These are phyloP conservation scores for Subacronicta megacephala DNA, from an alignment of 2,888 invertebrate genomes.

Conservation along the genomic window DNA sequence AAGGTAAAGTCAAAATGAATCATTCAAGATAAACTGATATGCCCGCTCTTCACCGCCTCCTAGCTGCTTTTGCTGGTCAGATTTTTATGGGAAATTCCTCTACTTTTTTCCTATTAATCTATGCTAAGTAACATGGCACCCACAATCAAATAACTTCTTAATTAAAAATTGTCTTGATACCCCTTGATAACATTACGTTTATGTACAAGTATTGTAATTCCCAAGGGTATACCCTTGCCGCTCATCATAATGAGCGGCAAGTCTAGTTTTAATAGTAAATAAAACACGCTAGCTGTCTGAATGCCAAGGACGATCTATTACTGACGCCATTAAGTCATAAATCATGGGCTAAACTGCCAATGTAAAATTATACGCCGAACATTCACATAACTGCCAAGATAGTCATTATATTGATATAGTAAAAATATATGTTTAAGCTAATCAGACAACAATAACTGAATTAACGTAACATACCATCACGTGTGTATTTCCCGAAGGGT, in stretches of 20 bases:
- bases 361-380: constrained; percentile 37
- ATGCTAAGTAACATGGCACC: too few relatives aligned
- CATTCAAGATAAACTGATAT: too few relatives aligned
- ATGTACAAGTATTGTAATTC: background rate
- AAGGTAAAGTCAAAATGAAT: too few relatives aligned
- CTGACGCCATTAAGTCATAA: constrained; percentile 45
- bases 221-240: background rate
- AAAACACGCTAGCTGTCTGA: constrained; percentile 16
- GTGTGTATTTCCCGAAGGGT: too few relatives aligned
- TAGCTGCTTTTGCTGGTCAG: too few relatives aligned
- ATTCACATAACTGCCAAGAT: constrained; percentile 42
- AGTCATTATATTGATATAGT: constrained; percentile 14
- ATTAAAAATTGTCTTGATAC: too few relatives aligned
- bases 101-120: too few relatives aligned
- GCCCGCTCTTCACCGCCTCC: too few relatives aligned
- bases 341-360: constrained; percentile 32
- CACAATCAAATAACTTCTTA: too few relatives aligned
- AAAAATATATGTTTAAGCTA: background rate
- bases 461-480: too few relatives aligned
- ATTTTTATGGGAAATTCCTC: too few relatives aligned
- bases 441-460: background rate
- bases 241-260: background rate
- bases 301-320: constrained; percentile 27
- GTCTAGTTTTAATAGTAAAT: constrained; percentile 17
- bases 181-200: too few relatives aligned